phyloP scores from a whole-genome alignment of 2,888 invertebrate species.

The Leistus spinibarbis region DNA sequence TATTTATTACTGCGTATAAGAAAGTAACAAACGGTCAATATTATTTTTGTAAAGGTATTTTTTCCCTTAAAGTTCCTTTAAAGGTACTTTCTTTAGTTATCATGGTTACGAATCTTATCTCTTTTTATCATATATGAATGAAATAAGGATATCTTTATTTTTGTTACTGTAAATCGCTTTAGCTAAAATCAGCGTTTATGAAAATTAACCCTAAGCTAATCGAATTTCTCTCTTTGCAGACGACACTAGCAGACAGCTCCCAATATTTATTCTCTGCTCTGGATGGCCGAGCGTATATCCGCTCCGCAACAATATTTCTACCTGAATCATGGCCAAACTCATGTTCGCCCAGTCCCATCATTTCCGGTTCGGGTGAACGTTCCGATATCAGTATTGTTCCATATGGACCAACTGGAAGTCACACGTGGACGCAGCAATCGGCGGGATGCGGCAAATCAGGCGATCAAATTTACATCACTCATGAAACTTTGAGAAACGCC shows the following conservation, averaged over 20 bases:
- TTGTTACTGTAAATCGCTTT: no score
- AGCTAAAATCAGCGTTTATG: no score
- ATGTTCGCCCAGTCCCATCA: slow-evolving; percentile 55
- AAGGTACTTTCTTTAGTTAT: no score
- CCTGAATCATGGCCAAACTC: slow-evolving; percentile 65
- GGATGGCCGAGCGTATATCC: slow-evolving; percentile 63
- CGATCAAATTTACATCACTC: slow-evolving; percentile 63
- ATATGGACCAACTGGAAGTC: slow-evolving; percentile 60
- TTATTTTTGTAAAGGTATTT: no score
- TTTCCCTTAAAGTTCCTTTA: no score
- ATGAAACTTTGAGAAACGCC: slow-evolving; percentile 53
- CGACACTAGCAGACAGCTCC: slow-evolving; percentile 62
- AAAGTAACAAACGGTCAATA: no score
- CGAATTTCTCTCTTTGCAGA: slow-evolving; percentile 56
- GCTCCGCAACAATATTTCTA: slow-evolving; percentile 64
- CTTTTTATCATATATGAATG: no score
- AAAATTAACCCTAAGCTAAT: background rate
- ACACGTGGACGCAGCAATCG: slow-evolving; percentile 67
- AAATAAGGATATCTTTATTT: no score
- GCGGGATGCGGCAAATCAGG: slow-evolving; percentile 65
- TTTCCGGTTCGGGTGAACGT: slow-evolving; percentile 60
- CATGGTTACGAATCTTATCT: no score
- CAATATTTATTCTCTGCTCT: slow-evolving; percentile 63
- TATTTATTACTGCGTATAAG: no score
- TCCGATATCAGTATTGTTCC: slow-evolving; percentile 63